Percentiles rank a stretch among this genome's conserved stretches.
These are phyloP conservation scores for Micronycteris hirsuta DNA, from an alignment of 2,113 vertebrate species.

Conservation along the genomic window DNA sequence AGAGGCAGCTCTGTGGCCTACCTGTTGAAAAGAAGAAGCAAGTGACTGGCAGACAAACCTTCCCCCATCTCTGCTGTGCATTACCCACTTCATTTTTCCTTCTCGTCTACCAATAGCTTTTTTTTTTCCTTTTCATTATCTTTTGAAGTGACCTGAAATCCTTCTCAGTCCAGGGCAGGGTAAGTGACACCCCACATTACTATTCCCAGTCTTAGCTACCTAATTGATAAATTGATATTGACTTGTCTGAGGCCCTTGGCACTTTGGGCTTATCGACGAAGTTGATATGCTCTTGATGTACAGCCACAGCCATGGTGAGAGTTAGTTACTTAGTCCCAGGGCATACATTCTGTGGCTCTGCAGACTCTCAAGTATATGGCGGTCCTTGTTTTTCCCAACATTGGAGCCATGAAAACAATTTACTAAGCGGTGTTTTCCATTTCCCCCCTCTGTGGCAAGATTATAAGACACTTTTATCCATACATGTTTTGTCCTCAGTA, in stretches of 20 bases:
- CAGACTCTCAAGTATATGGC: background rate
- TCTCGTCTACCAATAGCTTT: background rate
- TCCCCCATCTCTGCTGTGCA: background rate
- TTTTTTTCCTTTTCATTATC: background rate
- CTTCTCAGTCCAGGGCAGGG: background rate
- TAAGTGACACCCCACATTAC: background rate
- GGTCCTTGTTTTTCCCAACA: background rate
- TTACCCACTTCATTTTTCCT: background rate
- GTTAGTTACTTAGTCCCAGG: background rate
- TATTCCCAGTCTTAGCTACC: background rate
- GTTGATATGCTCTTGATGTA: background rate
- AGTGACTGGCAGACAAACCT: background rate
- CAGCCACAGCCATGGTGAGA: background rate
- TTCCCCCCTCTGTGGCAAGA: background rate
- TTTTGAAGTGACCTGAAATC: background rate
- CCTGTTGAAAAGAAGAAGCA: background rate
- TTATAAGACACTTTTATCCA: background rate
- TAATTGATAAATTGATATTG: background rate
- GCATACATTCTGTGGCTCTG: background rate
- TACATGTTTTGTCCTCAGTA: background rate
- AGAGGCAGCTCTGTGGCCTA: background rate
- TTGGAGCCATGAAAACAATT: background rate
- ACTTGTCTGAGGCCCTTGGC: background rate
- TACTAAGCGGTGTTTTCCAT: background rate
- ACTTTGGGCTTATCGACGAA: background rate